A percentile compares a stretch with the other conserved stretches of the same genome.
Evolutionary conservation across 1,140 invertebrate genomes (phyloP).

Genomic region (Dendrolimus kikuchii): DNA sequence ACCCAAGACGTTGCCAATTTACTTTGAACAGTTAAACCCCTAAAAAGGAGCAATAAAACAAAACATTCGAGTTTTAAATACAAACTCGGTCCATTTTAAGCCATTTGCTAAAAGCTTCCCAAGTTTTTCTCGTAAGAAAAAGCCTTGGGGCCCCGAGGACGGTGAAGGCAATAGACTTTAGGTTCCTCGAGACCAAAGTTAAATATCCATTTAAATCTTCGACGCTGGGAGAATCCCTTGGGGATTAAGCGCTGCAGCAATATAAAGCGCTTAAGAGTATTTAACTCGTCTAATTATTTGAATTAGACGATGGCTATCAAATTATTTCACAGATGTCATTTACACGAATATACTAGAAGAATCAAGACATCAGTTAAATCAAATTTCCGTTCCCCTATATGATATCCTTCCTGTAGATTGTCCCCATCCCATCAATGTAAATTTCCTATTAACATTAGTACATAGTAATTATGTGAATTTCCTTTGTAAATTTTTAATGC

Average conservation of each 20-base stretch:
- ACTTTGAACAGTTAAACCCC: not conserved
- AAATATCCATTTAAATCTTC: conserved; percentile 71
- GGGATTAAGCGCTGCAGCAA: conserved; percentile 50
- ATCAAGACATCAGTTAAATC: no score
- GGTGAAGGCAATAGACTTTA: conserved; percentile 63
- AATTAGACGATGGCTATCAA: no score
- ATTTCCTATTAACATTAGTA: no score
- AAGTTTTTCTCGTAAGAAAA: conserved; percentile 47
- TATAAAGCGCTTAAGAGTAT: conserved; percentile 32
- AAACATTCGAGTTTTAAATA: conserved; percentile 21
- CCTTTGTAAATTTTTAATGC: no score
- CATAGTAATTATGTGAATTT: no score
- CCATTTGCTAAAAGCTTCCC: conserved; percentile 61
- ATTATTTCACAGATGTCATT: not conserved
- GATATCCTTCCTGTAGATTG: no score
- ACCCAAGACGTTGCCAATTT: no score
- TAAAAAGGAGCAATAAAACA: not conserved
- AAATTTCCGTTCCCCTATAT: no score
- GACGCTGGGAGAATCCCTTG: conserved; percentile 38
- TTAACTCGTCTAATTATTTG: not conserved
- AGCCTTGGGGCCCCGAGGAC: conserved; percentile 37
- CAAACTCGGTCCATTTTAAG: conserved; percentile 51
- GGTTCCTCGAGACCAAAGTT: conserved; percentile 66
- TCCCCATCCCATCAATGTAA: no score
- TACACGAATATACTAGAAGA: no score